These are phyloP conservation scores for Hylyphantes graminicola DNA, from an alignment of 1,140 invertebrate genomes.

Conservation along the genomic window DNA sequence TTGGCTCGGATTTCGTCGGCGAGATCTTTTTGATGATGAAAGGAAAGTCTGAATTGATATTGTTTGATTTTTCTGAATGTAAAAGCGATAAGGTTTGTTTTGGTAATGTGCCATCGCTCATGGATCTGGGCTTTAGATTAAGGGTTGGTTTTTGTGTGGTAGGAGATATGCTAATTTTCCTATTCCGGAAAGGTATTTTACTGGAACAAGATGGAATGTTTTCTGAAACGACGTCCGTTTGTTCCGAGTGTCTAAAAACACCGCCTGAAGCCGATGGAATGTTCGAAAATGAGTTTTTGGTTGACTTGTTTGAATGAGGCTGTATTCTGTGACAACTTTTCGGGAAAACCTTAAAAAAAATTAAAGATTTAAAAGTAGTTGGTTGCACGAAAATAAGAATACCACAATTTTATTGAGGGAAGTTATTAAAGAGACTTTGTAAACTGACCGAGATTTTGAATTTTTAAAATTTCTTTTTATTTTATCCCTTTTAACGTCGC, in stretches of 20 bases:
- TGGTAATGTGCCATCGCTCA: conserved; percentile 36
- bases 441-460: no score
- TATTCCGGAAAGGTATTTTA: background rate
- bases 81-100: conserved; percentile 2
- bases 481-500: no score
- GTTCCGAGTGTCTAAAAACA: background rate
- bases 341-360: conserved; percentile 10
- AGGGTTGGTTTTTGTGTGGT: background rate
- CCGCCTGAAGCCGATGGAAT: background rate
- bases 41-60: background rate
- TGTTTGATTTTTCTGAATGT: background rate
- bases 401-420: no score
- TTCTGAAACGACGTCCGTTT: background rate
- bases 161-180: background rate
- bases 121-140: conserved; percentile 31
- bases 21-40: conserved; percentile 28
- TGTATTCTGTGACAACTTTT: conserved; percentile 34
- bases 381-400: background rate
- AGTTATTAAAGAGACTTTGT: no score
- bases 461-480: no score
- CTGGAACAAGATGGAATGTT: background rate
- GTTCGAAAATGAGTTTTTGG: conserved; percentile 4
- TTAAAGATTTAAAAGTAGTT: background rate
- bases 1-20: conserved; percentile 30
- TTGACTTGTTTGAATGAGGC: conserved; percentile 9